Evolutionary conservation across 1,140 invertebrate genomes (phyloP), one percentile per base, ranked within the genome.

Genomic region (Pseudomyrmex concolor): DNA sequence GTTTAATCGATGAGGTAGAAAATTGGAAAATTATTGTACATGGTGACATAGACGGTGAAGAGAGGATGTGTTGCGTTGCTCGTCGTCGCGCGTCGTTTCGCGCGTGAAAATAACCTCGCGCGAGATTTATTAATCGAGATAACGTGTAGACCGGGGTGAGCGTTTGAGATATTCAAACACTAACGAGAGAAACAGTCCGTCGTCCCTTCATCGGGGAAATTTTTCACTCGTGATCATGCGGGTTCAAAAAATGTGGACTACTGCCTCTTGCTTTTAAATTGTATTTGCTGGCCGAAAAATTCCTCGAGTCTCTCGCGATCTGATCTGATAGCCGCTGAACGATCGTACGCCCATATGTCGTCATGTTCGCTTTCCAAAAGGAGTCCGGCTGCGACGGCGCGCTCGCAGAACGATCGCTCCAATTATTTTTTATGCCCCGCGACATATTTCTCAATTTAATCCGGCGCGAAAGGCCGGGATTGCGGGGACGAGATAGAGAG

Each of bases 361-460:
- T 9, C 60, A 50, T 34, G 34, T 66, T 55, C 25, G 59, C 64
- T 55, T 45, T n/a, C 19, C 8, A 34, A 15, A 15, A 70, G 22
- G 43, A 80, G 71, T 80, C 57, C 54, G 22, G 12, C 76, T 25
- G 43, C 17, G 48, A 19, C 34, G 48, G 34, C 34, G 22, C 63
- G 17, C 19, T 67, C 22, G 45, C 51, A 59, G 50, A 71, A 17
- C 43, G 54, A 73, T 85, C 57, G 84, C 73, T 48, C 67, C 74
- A 86, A 86, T 86, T 86, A 85, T 80, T 85, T 86, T 78, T 73
- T 81, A 63, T 50, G 60, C 68, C 54, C 57, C 48, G 17, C 55
- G 62, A 59, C 77, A 86, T 82, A 82, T 86, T 86, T 86, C 85
- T 86, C 84, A 66, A 54, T 13, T 85, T 67, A 50, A 86, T 68